Evolutionary conservation across 64 coral and sea anemone species (phyloP).

Genomic region (Catalaphyllia jardinei): DNA sequence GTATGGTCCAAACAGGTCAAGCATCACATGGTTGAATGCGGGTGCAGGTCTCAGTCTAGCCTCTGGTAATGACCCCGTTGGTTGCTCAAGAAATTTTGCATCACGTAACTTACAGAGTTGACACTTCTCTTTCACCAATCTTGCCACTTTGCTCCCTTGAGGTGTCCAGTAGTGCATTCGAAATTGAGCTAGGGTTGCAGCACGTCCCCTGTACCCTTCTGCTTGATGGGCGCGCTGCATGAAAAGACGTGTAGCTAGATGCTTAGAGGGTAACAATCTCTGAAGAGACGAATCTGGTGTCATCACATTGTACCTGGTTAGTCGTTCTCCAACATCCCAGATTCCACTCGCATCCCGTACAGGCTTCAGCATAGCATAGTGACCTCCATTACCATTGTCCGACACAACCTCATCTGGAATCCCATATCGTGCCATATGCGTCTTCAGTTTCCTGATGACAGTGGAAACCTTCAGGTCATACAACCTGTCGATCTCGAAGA

Average conservation of each 20-base stretch:
- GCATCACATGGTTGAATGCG: conserved; percentile 59
- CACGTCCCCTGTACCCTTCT: conserved; percentile 54
- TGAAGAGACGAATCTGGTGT: conserved; percentile 46
- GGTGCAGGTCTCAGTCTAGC: conserved; percentile 54
- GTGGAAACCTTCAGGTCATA: too few species aligned
- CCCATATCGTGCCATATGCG: too few species aligned
- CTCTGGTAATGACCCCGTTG: conserved; percentile 56
- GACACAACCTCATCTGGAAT: too few species aligned
- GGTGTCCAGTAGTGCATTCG: conserved; percentile 50
- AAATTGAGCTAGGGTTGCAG: conserved; percentile 61
- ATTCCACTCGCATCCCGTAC: conserved; percentile 24
- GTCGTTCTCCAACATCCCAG: conserved; percentile 58
- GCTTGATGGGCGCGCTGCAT: conserved; percentile 60
- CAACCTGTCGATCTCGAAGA: too few species aligned
- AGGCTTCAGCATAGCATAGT: conserved; percentile 48
- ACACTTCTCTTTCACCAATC: conserved; percentile 50
- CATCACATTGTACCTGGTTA: conserved; percentile 54
- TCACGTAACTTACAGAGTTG: conserved; percentile 61
- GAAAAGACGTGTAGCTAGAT: conserved; percentile 63
- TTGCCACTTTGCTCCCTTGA: conserved; percentile 54
- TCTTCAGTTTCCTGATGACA: too few species aligned
- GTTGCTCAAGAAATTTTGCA: conserved; percentile 44
- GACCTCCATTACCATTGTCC: conserved; percentile 55
- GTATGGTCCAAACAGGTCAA: conserved; percentile 62
- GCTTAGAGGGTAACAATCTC: conserved; percentile 50